Percentiles rank a stretch among this genome's conserved stretches.
Conservation (phyloP, 2,888 invertebrate genomes). For the Drosophila subquinaria region DNA sequence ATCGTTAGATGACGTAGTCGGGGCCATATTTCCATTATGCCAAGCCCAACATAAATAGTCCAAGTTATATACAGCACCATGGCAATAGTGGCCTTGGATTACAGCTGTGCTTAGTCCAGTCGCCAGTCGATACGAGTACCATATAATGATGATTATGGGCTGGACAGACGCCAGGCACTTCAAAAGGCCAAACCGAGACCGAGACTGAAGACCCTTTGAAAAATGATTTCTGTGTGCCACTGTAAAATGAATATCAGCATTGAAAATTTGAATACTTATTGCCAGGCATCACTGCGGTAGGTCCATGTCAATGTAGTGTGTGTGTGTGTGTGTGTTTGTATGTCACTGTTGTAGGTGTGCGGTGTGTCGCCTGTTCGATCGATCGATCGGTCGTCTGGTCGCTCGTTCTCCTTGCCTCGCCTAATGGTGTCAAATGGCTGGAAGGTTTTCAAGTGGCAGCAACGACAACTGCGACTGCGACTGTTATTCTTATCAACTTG, state of each 20-base stretch:
- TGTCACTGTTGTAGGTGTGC: slow-evolving; percentile 59
- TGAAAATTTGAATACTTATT: slow-evolving; percentile 69
- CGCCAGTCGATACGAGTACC: no score
- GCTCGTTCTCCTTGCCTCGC: slow-evolving; percentile 26
- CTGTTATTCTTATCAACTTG: slow-evolving; percentile 66
- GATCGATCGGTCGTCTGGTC: slow-evolving; percentile 5
- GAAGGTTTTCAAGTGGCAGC: slow-evolving; percentile 59
- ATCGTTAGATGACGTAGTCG: slow-evolving; percentile 41
- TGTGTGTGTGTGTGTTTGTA: slow-evolving; percentile 5
- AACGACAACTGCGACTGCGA: slow-evolving; percentile 27
- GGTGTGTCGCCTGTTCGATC: slow-evolving; percentile 65
- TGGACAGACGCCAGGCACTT: slow-evolving; percentile 64
- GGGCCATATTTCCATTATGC: not conserved
- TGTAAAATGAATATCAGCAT: slow-evolving; percentile 58
- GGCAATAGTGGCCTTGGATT: slow-evolving; percentile 18
- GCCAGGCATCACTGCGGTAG: slow-evolving; percentile 62
- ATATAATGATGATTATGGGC: slow-evolving; percentile 42
- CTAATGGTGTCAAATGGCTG: slow-evolving; percentile 71
- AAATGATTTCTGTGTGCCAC: slow-evolving; percentile 66
- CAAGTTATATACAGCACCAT: slow-evolving; percentile 16
- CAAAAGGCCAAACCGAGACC: slow-evolving; percentile 25
- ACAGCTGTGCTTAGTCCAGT: slow-evolving; percentile 9
- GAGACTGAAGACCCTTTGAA: slow-evolving; percentile 38
- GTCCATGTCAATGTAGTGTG: slow-evolving; percentile 39
- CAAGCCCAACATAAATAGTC: slow-evolving; percentile 2